Percentiles rank a stretch among this genome's conserved stretches.
Evolutionary conservation across 2,113 vertebrate species (phyloP).

Genomic region (Scomber colias): DNA sequence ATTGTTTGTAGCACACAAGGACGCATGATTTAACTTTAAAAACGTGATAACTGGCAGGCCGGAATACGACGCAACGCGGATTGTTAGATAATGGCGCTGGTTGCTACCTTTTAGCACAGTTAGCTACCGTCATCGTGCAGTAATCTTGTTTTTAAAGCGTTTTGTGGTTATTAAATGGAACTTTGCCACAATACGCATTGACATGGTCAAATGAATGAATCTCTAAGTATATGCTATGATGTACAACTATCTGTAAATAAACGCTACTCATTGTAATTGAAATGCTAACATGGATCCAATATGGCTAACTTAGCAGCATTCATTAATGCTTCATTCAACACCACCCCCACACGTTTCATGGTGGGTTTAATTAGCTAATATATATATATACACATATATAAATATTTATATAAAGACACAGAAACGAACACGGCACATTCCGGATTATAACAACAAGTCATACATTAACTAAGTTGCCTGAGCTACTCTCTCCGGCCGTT

Average conservation of each 20-base stretch:
- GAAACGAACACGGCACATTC: no score
- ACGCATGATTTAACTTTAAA: neutral
- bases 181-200: fast-evolving
- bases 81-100: slow-evolving; percentile 82
- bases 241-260: fast-evolving
- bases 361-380: no score
- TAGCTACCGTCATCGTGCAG: neutral
- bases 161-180: neutral
- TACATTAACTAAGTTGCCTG: no score
- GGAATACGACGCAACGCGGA: slow-evolving; percentile 67
- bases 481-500: no score
- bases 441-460: no score
- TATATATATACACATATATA: no score
- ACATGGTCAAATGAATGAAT: fast-evolving
- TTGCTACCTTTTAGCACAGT: slow-evolving; percentile 41
- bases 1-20: fast-evolving
- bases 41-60: slow-evolving; percentile 25
- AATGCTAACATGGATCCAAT: no score
- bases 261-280: neutral
- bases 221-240: fast-evolving
- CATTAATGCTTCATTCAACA: slow-evolving; percentile 12
- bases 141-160: neutral
- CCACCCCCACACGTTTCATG: neutral
- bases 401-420: no score
- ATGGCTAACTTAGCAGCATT: neutral